phyloP scores from a whole-genome alignment of 2,113 vertebrate genomes.

The Eptatretus burgeri region DNA sequence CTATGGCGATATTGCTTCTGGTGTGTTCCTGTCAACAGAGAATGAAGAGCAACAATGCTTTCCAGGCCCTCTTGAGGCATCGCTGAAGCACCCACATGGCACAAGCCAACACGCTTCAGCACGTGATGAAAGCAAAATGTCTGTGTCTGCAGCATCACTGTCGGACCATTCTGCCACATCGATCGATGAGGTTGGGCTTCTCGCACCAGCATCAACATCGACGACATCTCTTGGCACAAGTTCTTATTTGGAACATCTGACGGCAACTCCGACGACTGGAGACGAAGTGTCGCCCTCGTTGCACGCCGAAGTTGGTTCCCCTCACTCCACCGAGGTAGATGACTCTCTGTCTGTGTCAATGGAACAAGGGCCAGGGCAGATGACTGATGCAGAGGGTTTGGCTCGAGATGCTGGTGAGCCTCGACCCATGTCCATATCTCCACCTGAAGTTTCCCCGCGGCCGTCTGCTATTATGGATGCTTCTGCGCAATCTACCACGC shows the following conservation, averaged over 20 bases:
- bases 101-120: constrained; percentile 22
- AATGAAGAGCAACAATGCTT: too few species aligned
- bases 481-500: neutral
- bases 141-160: constrained; percentile 76
- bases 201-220: constrained; percentile 41
- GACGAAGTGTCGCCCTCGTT: constrained; percentile 23
- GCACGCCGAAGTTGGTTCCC: constrained; percentile 42
- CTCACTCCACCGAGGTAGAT: constrained; percentile 50
- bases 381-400: neutral
- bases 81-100: neutral
- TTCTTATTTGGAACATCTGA: constrained; percentile 53
- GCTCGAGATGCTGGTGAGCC: constrained; percentile 1
- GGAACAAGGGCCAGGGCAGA: neutral
- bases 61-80: neutral
- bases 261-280: neutral
- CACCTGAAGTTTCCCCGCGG: constrained; percentile 1
- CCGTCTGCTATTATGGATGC: neutral
- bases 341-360: constrained; percentile 51
- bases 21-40: too few species aligned
- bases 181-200: constrained; percentile 58
- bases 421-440: constrained; percentile 4
- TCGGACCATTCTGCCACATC: constrained; percentile 73
- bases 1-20: too few species aligned
- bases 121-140: constrained; percentile 92
- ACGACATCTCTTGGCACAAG: constrained; percentile 73